A percentile compares a stretch with the other conserved stretches of the same genome.
These are phyloP conservation scores for Megalops atlanticus DNA, from an alignment of 2,113 vertebrate genomes.

Conservation along the genomic window DNA sequence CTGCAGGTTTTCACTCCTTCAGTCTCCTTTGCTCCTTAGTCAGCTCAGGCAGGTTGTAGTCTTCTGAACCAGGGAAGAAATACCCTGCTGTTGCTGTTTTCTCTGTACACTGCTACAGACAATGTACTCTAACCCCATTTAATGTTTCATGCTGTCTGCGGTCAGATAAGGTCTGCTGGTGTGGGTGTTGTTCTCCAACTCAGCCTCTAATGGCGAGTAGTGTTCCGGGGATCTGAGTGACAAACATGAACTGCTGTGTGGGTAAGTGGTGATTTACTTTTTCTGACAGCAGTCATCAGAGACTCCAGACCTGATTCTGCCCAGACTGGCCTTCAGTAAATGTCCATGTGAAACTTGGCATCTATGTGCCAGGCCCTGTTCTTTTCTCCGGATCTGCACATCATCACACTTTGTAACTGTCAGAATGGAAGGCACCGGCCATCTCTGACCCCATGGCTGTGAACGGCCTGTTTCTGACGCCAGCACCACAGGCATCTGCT, in stretches of 20 bases:
- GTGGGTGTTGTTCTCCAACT: too few species aligned
- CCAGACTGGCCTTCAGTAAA: constrained; percentile 37
- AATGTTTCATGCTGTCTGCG: too few species aligned
- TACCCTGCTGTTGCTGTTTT: too few species aligned
- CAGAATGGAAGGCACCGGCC: constrained; percentile 32
- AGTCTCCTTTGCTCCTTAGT: too few species aligned
- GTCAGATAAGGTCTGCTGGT: too few species aligned
- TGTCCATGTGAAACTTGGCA: constrained; percentile 35
- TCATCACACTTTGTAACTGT: constrained; percentile 41
- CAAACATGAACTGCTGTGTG: constrained; percentile 8
- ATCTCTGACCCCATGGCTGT: background rate
- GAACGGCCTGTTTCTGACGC: background rate
- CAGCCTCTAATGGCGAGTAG: too few species aligned
- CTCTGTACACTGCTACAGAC: too few species aligned
- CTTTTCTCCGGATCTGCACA: constrained; percentile 35
- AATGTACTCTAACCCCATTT: too few species aligned
- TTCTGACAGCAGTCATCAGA: constrained; percentile 46
- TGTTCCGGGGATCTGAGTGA: background rate
- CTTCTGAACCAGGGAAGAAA: too few species aligned
- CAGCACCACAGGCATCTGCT: background rate
- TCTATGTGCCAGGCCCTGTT: constrained; percentile 33
- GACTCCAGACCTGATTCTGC: constrained; percentile 42
- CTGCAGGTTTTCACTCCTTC: background rate
- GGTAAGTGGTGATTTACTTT: constrained; percentile 53
- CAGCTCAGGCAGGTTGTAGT: too few species aligned